Evolutionary conservation across 2,888 invertebrate species (phyloP), one percentile per base, ranked within the genome.

Genomic region (Poecilobothrus nobilitatus): DNA sequence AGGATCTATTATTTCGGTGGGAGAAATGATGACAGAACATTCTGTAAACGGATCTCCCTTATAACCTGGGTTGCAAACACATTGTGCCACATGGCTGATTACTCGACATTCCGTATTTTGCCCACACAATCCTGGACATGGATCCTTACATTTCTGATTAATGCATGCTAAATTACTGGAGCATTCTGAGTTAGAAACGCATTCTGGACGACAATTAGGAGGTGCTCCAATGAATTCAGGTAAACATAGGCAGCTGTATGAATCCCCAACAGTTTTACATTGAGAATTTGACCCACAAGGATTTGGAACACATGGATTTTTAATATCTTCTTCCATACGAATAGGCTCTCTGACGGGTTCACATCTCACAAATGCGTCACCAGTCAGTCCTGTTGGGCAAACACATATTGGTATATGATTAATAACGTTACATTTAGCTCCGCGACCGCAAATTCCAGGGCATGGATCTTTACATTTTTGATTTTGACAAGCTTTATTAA

Each of bases 231-330:
- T 86, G 78, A 88, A 91, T 66, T 88, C 89, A 12, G 86, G 82
- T 65, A 89, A 82, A 78, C 92, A 92, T 69, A 86, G 83, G 76
- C 92, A 92, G 10, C 88, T 84, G 37, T 86, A 88, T 22, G 86
- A 87, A 67, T 84, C 86, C 76, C 84, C 85, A 71, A 84, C 85
- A 74, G 86, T 87, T 75, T 83, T 84, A 77, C 92, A 93, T 71
- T 85, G 82, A 15, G 92, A 89, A 78, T 92, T 91, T 41, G 88
- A 81, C 65, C 92, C 92, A 79, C 94, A 94, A 6, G 92, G 91
- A 70, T 87, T 87, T 44, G 90, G 90, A 71, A 85, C 81, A 75
- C 91, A 91, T 70, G 87, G 87, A 66, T 81, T 79, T 75, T 81
- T 73, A 75, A 77, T 71, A 78, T 78, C 78, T 1, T 77, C 73